Percentiles rank a stretch among this genome's conserved stretches.
Conservation (phyloP, 1,140 invertebrate species). For the Cyrtorhinus lividipennis region DNA sequence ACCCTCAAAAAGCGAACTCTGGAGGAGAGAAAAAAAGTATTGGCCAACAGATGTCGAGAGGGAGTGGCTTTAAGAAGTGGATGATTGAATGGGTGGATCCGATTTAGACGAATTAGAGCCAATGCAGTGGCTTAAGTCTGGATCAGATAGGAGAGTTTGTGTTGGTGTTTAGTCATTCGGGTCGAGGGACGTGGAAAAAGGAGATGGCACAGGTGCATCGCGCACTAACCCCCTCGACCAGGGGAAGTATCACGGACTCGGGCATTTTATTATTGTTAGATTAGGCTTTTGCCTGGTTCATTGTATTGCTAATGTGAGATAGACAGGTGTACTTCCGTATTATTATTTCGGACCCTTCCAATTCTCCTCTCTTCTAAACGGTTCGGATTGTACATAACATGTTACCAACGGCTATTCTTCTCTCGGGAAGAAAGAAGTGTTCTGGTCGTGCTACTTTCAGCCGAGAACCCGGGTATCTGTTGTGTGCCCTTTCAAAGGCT, state of each 20-base stretch:
- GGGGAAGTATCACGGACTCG: not conserved
- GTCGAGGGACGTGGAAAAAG: not conserved
- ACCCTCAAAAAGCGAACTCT: too few species aligned
- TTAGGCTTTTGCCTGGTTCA: not conserved
- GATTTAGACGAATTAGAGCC: not conserved
- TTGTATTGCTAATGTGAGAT: not conserved
- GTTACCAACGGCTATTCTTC: conserved; percentile 2
- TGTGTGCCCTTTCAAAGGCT: too few species aligned
- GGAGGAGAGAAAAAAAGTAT: not conserved
- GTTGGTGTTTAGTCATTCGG: not conserved
- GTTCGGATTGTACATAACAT: not conserved
- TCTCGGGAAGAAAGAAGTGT: not conserved
- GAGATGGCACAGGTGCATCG: not conserved
- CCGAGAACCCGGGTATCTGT: too few species aligned
- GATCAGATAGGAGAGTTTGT: not conserved
- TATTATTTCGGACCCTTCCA: not conserved
- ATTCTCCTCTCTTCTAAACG: too few species aligned
- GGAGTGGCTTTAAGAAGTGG: not conserved
- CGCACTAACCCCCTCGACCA: not conserved
- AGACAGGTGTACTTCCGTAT: not conserved
- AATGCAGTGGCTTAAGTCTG: not conserved
- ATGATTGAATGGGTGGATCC: not conserved
- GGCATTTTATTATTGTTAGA: not conserved
- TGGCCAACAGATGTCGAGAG: not conserved
- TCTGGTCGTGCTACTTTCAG: not conserved